Evolutionary conservation across 2,113 vertebrate genomes (phyloP).

Genomic region (Hippoglossus stenolepis): DNA sequence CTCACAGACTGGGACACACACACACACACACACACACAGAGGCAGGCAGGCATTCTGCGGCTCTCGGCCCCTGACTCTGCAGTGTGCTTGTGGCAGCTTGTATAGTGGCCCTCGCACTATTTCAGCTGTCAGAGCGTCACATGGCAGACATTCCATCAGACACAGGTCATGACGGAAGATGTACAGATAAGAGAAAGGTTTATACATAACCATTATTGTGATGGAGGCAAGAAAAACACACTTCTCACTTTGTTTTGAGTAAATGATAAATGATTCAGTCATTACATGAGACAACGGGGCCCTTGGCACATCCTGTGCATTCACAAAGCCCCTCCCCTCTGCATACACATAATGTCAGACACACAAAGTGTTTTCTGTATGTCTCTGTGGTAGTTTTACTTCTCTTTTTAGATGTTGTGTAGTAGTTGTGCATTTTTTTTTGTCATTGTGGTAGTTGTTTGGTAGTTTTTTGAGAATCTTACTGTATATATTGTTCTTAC

Average conservation of each 20-base stretch:
- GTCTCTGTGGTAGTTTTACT: no score
- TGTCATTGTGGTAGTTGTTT: no score
- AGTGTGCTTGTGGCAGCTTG: constrained; percentile 69
- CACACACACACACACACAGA: constrained; percentile 33
- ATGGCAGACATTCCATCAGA: constrained; percentile 62
- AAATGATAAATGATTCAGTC: constrained; percentile 2
- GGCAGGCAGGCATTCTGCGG: constrained; percentile 44
- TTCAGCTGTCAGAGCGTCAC: constrained; percentile 54
- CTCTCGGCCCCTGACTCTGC: constrained; percentile 49
- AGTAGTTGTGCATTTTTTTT: no score
- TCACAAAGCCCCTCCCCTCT: background rate
- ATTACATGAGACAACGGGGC: constrained; percentile 6
- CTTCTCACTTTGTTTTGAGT: constrained; percentile 2
- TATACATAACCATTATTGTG: constrained; percentile 13
- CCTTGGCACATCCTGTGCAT: background rate
- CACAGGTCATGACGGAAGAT: constrained; percentile 30
- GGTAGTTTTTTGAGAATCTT: no score
- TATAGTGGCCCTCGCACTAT: constrained; percentile 23
- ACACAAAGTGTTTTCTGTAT: background rate
- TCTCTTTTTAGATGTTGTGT: no score
- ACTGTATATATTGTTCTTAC: no score
- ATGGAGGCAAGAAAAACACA: constrained; percentile 15
- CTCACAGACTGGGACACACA: constrained; percentile 39
- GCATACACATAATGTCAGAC: background rate
- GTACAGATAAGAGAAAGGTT: constrained; percentile 19